phyloP scores from a whole-genome alignment of 2,888 invertebrate species.

The Trichopoda pennipes region DNA sequence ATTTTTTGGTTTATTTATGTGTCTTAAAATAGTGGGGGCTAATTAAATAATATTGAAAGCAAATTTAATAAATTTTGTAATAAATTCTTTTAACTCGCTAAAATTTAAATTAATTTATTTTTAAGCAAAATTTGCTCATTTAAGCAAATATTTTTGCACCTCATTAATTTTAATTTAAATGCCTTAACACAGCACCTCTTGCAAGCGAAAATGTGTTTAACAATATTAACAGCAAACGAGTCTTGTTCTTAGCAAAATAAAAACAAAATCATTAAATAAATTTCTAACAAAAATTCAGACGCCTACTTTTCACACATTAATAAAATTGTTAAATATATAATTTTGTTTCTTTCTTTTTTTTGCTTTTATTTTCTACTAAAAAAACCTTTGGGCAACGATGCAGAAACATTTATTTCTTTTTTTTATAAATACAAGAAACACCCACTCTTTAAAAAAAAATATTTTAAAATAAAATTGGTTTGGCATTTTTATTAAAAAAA shows the following conservation, averaged over 20 bases:
- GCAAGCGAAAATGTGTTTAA: not conserved
- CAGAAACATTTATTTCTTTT: constrained; percentile 41
- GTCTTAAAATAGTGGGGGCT: not conserved
- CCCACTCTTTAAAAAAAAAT: constrained; percentile 59
- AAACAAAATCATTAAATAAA: not conserved
- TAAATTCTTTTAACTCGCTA: constrained; percentile 6
- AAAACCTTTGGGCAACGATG: constrained; percentile 57
- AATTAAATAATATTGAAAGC: not conserved
- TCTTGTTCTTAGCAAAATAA: not conserved
- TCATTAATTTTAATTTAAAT: constrained; percentile 60
- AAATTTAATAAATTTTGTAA: constrained; percentile 9
- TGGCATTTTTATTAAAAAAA: constrained; percentile 44
- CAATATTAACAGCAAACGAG: constrained; percentile 12
- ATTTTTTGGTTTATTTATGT: too few species aligned
- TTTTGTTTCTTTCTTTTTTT: constrained; percentile 32
- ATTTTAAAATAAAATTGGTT: constrained; percentile 51
- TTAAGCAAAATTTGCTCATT: not conserved
- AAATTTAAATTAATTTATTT: not conserved
- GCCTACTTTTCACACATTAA: constrained; percentile 68
- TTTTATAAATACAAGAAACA: constrained; percentile 43
- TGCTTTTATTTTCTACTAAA: not conserved
- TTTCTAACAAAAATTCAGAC: constrained; percentile 48
- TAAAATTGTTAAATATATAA: constrained; percentile 62
- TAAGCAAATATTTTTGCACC: constrained; percentile 46
- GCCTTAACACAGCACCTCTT: constrained; percentile 5